Evolutionary conservation across 1,140 invertebrate genomes (phyloP).

Genomic region (Hormaphis cornu): DNA sequence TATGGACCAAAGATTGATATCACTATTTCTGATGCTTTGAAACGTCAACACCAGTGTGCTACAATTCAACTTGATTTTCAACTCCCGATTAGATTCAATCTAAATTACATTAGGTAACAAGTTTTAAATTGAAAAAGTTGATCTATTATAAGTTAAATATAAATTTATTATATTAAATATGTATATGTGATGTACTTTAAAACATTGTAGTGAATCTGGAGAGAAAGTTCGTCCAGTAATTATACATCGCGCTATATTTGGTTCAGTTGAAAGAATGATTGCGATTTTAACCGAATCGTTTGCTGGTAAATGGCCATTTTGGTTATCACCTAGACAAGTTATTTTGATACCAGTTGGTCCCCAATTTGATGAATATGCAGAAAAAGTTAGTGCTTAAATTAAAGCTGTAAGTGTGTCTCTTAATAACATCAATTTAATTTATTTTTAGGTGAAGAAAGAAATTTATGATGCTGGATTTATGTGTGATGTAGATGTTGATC

Average conservation of each 20-base stretch:
- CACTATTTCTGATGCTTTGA: slow-evolving; percentile 87
- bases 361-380: slow-evolving; percentile 76
- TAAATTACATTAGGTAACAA: slow-evolving; percentile 66
- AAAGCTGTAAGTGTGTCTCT: background rate
- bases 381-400: slow-evolving; percentile 48
- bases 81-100: slow-evolving; percentile 81
- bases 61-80: slow-evolving; percentile 99
- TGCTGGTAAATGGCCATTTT: slow-evolving; percentile 98
- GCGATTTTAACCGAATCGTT: slow-evolving; percentile 94
- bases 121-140: background rate
- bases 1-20: slow-evolving; percentile 99
- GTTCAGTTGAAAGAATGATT: slow-evolving; percentile 96
- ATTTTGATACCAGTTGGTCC: slow-evolving; percentile 80
- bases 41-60: slow-evolving; percentile 84
- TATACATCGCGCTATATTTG: slow-evolving; percentile 92
- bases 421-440: background rate
- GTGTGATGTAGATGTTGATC: slow-evolving; percentile 81
- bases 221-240: slow-evolving; percentile 91
- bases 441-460: slow-evolving; percentile 52
- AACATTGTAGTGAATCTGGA: slow-evolving; percentile 59
- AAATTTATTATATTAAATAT: background rate
- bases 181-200: slow-evolving; percentile 28
- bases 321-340: slow-evolving; percentile 90
- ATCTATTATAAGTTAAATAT: background rate
- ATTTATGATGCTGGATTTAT: slow-evolving; percentile 80